phyloP scores from a whole-genome alignment of 2,113 vertebrate species.

The Thamnaconus septentrionalis region DNA sequence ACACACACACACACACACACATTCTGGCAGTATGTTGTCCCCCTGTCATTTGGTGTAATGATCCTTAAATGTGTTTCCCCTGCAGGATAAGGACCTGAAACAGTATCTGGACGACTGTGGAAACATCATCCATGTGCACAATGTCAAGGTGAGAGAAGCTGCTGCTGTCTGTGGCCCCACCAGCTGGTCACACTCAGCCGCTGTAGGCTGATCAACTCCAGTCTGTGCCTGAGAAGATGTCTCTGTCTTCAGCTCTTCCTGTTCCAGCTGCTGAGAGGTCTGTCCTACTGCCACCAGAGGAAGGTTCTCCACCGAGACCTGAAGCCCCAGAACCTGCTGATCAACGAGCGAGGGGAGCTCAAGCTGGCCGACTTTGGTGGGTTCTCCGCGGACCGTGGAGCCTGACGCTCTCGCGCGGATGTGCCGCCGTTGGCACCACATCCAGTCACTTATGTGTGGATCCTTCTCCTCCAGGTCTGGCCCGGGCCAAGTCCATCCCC shows the following conservation, averaged over 20 bases:
- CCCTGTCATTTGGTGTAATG: not conserved
- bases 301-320: slow-evolving; percentile 80
- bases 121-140: slow-evolving; percentile 86
- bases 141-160: slow-evolving; percentile 79
- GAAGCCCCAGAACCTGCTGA: slow-evolving; percentile 80
- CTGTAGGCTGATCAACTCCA: too few species aligned
- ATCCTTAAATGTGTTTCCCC: slow-evolving; percentile 12
- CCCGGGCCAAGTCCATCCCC: slow-evolving; percentile 89
- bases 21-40: not conserved
- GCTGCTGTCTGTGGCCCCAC: not conserved
- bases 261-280: slow-evolving; percentile 76
- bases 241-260: slow-evolving; percentile 71
- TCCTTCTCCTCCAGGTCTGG: slow-evolving; percentile 76
- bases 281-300: slow-evolving; percentile 76
- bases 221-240: too few species aligned
- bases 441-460: not conserved
- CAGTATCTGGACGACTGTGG: slow-evolving; percentile 92
- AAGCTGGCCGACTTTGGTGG: slow-evolving; percentile 79
- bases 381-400: not conserved
- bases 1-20: not conserved
- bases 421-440: not conserved
- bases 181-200: too few species aligned
- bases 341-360: slow-evolving; percentile 78
- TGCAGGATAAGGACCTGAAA: slow-evolving; percentile 90
- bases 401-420: not conserved